Percentiles rank a stretch among this genome's conserved stretches.
Evolutionary conservation across 1,140 invertebrate genomes (phyloP).

Genomic region (Anagrus nilaparvatae): DNA sequence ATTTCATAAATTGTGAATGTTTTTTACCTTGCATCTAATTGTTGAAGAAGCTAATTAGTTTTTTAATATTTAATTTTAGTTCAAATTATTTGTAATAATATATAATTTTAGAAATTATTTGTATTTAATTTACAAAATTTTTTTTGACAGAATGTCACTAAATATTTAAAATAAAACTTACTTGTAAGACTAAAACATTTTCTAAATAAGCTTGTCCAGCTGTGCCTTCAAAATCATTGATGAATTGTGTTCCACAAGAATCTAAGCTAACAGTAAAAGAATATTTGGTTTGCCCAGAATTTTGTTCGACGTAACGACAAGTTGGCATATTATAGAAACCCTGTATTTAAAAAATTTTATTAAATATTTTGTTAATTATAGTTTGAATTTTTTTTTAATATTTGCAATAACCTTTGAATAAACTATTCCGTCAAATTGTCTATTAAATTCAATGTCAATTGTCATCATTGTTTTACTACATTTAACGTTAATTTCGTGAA

Average conservation of each 20-base stretch:
- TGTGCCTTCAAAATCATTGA: conserved; percentile 63
- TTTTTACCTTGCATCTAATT: no score
- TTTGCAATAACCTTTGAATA: conserved; percentile 59
- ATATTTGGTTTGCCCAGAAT: conserved; percentile 57
- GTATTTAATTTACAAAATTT: no score
- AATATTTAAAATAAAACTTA: no score
- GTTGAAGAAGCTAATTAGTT: no score
- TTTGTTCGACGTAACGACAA: conserved; percentile 63
- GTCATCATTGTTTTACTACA: conserved; percentile 77
- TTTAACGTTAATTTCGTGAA: conserved; percentile 62
- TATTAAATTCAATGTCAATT: conserved; percentile 69
- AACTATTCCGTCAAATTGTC: conserved; percentile 64
- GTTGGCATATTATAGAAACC: conserved; percentile 59
- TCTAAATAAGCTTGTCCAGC: conserved; percentile 68
- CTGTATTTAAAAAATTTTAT: conserved; percentile 27
- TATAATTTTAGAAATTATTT: no score
- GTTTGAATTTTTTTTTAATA: neutral
- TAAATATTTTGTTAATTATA: neutral
- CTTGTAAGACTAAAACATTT: conserved; percentile 66
- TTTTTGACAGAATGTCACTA: no score
- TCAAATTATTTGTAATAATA: no score
- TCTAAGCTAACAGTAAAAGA: conserved; percentile 67
- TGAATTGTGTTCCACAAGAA: conserved; percentile 69
- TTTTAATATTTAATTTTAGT: no score
- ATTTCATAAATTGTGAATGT: no score